These are phyloP conservation scores for Selenia dentaria DNA, from an alignment of 2,888 invertebrate species.

Conservation along the genomic window DNA sequence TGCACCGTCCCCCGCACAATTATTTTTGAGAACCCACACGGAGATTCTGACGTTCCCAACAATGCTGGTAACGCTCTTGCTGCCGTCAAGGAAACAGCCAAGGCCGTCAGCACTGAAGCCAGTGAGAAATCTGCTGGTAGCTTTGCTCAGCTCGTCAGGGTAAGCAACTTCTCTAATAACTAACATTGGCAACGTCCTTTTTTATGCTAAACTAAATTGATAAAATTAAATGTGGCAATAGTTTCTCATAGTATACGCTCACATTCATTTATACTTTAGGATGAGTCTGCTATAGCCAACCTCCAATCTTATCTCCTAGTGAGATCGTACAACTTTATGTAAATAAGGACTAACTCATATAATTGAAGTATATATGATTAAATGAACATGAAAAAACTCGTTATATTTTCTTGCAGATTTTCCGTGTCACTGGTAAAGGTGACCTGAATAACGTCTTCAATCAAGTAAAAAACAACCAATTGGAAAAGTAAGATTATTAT, in stretches of 20 bases:
- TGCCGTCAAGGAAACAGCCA: slow-evolving; percentile 86
- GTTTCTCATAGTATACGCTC: too few species aligned
- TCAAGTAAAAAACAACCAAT: slow-evolving; percentile 85
- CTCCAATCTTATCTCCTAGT: too few species aligned
- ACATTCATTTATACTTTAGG: too few species aligned
- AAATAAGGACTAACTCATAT: too few species aligned
- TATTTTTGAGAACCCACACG: slow-evolving; percentile 90
- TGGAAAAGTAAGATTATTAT: slow-evolving; percentile 77
- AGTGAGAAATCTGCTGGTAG: slow-evolving; percentile 87
- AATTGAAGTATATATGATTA: too few species aligned
- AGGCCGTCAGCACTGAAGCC: slow-evolving; percentile 85
- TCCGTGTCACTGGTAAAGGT: slow-evolving; percentile 87
- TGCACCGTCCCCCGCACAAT: slow-evolving; percentile 82
- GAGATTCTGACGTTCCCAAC: slow-evolving; percentile 64
- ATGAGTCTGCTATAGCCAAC: too few species aligned
- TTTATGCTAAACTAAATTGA: too few species aligned
- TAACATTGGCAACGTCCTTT: too few species aligned
- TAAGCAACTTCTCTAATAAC: too few species aligned
- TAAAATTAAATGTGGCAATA: too few species aligned
- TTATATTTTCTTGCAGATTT: slow-evolving; percentile 82
- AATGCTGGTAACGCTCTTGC: slow-evolving; percentile 83
- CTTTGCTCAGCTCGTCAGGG: slow-evolving; percentile 87
- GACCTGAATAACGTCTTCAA: slow-evolving; percentile 89
- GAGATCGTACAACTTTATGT: too few species aligned
- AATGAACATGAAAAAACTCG: too few species aligned